Base-by-base conservation (phyloP, 2,888 invertebrate genomes). In the Tubulanus polymorphus region DNA sequence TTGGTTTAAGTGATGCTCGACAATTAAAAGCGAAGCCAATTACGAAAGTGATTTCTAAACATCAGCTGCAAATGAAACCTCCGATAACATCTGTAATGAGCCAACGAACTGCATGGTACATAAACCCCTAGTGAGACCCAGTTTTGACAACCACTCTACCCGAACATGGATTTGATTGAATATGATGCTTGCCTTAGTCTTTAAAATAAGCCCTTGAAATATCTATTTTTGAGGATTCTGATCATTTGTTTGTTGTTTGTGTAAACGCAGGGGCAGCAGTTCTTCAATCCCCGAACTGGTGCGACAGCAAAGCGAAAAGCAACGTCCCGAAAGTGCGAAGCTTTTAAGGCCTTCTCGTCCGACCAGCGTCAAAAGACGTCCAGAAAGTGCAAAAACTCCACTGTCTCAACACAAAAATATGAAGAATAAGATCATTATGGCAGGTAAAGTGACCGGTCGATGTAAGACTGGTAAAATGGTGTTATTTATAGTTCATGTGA, bases 261-360 rank as follows among this genome's bases (percentile, higher is more conserved):
- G n/a, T n/a, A n/a, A n/a, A n/a, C n/a, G n/a, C 56, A 73, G 71
- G 71, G 71, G 70, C 25, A 71, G 71, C 60, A 67, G 68, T 55
- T 49, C 55, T 5, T 70, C 68, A 6, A 68, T 73, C 45, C 68
- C 71, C 47, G 71, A 70, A 10, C 48, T 69, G 23, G 48, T 71
- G 2, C 62, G 63, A 47, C 64, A 64, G 29, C 65, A 66, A 25
- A 61, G 57, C 23, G 57, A 62, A 41, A 30, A 49, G 15, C 52
- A 61, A 10, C 53, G 55, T 8, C 53, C 61, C 8, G 56, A 51
- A 29, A 61, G 61, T 56, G 61, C 72, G 27, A 69, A 66, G 50
- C 56, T 51, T 12, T 57, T 53, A 5, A 46, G 61, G 47, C 61
- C 60, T 32, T 51, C 57, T 18, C 56, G 63, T 18, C 68, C 69